phyloP scores from a whole-genome alignment of 1,140 invertebrate genomes.

The Phenacoccus solenopsis region DNA sequence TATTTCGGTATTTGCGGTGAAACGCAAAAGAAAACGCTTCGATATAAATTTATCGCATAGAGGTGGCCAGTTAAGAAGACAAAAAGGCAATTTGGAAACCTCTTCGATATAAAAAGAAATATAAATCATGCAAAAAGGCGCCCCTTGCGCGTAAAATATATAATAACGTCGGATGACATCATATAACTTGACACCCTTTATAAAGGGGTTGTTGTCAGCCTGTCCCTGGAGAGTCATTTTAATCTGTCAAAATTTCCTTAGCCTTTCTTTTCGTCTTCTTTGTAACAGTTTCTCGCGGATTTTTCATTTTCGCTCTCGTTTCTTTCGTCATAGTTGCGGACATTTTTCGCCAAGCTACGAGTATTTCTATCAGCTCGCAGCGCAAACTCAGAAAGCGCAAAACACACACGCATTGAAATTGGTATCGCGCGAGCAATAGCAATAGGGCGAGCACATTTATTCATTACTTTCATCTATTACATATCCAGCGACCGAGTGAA shows the following conservation, averaged over 20 bases:
- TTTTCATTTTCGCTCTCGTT: neutral
- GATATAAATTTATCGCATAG: neutral
- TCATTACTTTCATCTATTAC: too few relatives aligned
- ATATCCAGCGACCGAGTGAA: too few relatives aligned
- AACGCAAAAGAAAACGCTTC: too few relatives aligned
- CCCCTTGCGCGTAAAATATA: slow-evolving; percentile 6
- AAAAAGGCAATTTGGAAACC: neutral
- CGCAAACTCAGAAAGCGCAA: too few relatives aligned
- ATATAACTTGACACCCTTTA: slow-evolving; percentile 15
- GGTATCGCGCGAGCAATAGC: too few relatives aligned
- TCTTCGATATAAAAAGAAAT: slow-evolving; percentile 8
- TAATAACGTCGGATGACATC: slow-evolving; percentile 15
- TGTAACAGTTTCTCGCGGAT: neutral
- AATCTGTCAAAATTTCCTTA: slow-evolving; percentile 17
- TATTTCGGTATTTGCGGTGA: too few relatives aligned
- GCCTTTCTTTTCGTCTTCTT: slow-evolving; percentile 3
- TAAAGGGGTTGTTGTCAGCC: slow-evolving; percentile 14
- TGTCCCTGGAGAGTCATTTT: slow-evolving; percentile 14
- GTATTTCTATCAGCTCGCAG: too few relatives aligned
- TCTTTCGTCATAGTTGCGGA: neutral
- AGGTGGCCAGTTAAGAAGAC: neutral
- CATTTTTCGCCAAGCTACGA: too few relatives aligned
- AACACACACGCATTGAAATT: too few relatives aligned
- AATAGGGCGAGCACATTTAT: too few relatives aligned
- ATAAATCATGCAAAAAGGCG: slow-evolving; percentile 16